Percentiles rank a stretch among this genome's conserved stretches.
Evolutionary conservation across 2,888 invertebrate genomes (phyloP).

Genomic region (Venustoraphidia nigricollis): DNA sequence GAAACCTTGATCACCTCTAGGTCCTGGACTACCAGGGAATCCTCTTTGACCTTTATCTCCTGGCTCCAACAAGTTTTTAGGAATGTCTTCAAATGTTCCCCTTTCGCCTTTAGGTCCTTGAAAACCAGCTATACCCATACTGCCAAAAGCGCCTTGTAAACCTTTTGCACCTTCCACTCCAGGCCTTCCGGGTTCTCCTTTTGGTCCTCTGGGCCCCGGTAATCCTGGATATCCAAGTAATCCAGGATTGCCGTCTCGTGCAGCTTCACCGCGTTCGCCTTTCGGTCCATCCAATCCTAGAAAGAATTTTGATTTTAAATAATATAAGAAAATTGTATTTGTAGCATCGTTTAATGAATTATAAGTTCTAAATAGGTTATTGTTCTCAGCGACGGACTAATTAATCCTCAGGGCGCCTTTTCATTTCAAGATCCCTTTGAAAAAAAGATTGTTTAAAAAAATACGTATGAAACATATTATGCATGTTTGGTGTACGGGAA

Average conservation of each 20-base stretch:
- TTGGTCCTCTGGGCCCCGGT: conserved; percentile 33
- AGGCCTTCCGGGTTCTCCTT: conserved; percentile 30
- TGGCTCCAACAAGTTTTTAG: conserved; percentile 16
- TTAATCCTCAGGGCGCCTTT: no score
- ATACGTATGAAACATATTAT: no score
- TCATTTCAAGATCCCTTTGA: no score
- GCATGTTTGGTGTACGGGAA: no score
- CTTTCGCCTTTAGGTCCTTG: conserved; percentile 29
- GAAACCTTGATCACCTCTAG: conserved; percentile 16
- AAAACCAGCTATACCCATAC: conserved; percentile 29
- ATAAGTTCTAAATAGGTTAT: no score
- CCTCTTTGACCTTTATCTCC: conserved; percentile 29
- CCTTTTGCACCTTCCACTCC: conserved; percentile 27
- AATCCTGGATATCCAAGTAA: conserved; percentile 41
- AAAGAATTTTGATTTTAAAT: background rate
- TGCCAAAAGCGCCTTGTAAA: conserved; percentile 25
- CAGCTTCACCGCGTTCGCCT: conserved; percentile 35
- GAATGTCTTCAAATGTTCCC: conserved; percentile 22
- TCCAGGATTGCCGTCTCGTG: conserved; percentile 33
- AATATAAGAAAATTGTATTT: no score
- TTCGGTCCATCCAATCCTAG: conserved; percentile 29
- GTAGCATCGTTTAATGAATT: no score
- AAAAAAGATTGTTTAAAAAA: no score
- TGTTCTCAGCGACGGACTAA: no score
- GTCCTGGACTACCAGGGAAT: conserved; percentile 22